A percentile compares a stretch with the other conserved stretches of the same genome.
phyloP scores from a whole-genome alignment of 2,797 vertebrate genomes.

The Sebastiscus albofasciatus region DNA sequence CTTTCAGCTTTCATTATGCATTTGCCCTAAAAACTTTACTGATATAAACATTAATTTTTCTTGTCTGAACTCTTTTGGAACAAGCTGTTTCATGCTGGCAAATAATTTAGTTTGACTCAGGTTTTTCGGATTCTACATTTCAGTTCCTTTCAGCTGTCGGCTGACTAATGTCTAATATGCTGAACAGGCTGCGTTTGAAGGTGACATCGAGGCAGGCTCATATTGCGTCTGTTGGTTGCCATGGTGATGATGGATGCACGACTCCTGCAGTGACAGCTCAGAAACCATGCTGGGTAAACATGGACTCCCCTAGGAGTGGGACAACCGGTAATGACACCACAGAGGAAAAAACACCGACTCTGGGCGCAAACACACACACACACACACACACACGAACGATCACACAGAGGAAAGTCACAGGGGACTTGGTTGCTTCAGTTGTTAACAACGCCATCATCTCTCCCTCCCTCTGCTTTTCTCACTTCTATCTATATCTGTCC shows the following conservation, averaged over 20 bases:
- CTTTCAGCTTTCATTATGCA: background rate
- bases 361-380: background rate
- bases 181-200: slow-evolving; percentile 26
- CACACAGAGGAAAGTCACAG: slow-evolving; percentile 12
- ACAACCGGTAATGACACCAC: slow-evolving; percentile 80
- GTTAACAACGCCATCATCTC: slow-evolving; percentile 41
- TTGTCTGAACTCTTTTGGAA: background rate
- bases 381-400: background rate
- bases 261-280: slow-evolving; percentile 62
- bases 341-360: slow-evolving; percentile 49
- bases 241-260: slow-evolving; percentile 39
- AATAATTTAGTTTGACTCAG: background rate
- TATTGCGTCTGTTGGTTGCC: slow-evolving; percentile 49
- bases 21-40: background rate
- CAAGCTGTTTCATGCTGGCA: background rate
- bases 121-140: background rate
- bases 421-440: slow-evolving; percentile 36
- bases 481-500: slow-evolving; percentile 68
- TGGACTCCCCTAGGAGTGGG: slow-evolving; percentile 66
- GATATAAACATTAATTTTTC: background rate
- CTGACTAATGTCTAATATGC: background rate
- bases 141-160: background rate
- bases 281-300: slow-evolving; percentile 80
- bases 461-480: slow-evolving; percentile 35
- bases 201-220: slow-evolving; percentile 35